A percentile compares a stretch with the other conserved stretches of the same genome.
Conservation (phyloP, 2,797 vertebrate species). For the Lepus townsendii region DNA sequence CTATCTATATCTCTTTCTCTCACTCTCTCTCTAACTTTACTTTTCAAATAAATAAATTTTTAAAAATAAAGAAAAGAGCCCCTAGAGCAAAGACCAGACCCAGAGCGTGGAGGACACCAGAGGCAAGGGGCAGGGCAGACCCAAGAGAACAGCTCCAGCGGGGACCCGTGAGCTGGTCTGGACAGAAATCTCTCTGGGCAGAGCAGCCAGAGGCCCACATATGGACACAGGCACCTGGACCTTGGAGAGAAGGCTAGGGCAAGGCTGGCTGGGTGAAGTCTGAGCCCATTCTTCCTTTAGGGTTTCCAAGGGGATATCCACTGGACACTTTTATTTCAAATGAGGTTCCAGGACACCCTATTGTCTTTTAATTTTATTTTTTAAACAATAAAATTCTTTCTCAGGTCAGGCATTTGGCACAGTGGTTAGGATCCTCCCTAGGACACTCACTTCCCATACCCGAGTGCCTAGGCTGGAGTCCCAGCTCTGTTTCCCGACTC, state of each 20-base stretch:
- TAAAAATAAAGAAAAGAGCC: neutral
- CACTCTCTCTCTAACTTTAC: too few species aligned
- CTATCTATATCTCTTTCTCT: too few species aligned
- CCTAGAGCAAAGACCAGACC: neutral
- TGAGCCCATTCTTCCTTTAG: neutral
- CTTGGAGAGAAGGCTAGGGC: neutral
- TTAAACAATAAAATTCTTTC: neutral
- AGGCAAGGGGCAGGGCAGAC: neutral
- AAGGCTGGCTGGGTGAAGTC: neutral
- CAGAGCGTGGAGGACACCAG: neutral
- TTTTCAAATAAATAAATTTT: too few species aligned
- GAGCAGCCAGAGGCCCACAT: neutral
- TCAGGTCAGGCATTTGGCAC: too few species aligned
- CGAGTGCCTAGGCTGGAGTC: too few species aligned
- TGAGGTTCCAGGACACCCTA: neutral
- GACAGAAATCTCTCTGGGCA: neutral
- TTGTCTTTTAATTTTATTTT: neutral
- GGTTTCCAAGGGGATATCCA: neutral
- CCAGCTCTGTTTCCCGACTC: too few species aligned
- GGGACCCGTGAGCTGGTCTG: neutral
- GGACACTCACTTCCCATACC: too few species aligned
- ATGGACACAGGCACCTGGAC: neutral
- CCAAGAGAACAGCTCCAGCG: neutral
- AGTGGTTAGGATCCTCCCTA: too few species aligned
- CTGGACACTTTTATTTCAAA: neutral